Evolutionary conservation across 2,113 vertebrate species (phyloP).

Genomic region (Lanius ludovicianus): DNA sequence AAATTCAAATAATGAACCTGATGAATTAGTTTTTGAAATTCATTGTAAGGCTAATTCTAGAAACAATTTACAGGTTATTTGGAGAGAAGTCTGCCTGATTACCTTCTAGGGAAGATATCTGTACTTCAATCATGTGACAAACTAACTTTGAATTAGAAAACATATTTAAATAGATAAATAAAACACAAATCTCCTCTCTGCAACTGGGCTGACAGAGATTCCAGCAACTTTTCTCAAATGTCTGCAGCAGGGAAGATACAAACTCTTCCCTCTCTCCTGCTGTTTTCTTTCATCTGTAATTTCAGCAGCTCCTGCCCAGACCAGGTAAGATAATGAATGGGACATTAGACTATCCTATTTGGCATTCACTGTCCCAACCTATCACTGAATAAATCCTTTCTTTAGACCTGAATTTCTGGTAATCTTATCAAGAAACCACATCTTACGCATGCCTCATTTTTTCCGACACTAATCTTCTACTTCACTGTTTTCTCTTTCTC

Average conservation of each 20-base stretch:
- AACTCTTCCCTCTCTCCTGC: neutral
- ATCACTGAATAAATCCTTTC: neutral
- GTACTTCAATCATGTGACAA: neutral
- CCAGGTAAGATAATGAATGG: neutral
- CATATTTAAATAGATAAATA: neutral
- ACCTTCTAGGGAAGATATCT: neutral
- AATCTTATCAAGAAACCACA: neutral
- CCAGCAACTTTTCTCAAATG: neutral
- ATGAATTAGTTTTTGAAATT: neutral
- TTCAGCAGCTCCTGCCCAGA: neutral
- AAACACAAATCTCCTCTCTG: neutral
- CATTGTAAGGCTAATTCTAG: neutral
- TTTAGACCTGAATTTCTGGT: neutral
- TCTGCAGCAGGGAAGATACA: neutral
- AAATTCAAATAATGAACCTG: neutral
- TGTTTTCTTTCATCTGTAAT: neutral
- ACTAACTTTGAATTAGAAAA: neutral
- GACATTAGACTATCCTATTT: neutral
- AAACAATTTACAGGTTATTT: neutral
- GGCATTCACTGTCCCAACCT: neutral
- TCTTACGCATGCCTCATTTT: neutral
- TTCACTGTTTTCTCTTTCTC: neutral
- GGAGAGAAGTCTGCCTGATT: neutral
- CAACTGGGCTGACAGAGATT: neutral
- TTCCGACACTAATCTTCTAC: neutral